A percentile compares a stretch with the other conserved stretches of the same genome.
These are phyloP conservation scores for Cololabis saira DNA, from an alignment of 2,113 vertebrate genomes.

Conservation along the genomic window DNA sequence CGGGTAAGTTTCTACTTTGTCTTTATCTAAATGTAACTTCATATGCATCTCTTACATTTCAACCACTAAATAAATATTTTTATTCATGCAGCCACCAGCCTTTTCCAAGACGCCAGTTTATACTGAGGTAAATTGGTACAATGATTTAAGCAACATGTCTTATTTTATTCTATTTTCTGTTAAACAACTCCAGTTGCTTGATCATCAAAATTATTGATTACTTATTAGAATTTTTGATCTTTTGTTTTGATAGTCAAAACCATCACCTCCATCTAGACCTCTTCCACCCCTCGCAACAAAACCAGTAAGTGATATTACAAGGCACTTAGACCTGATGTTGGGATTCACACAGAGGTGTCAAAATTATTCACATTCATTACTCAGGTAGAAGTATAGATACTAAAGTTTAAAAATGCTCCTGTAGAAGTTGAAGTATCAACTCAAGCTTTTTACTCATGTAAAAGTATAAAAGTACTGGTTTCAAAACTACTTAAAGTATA, in stretches of 20 bases:
- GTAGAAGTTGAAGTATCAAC: too few species aligned
- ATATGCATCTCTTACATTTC: background rate
- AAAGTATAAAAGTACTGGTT: too few species aligned
- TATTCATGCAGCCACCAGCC: conserved; percentile 41
- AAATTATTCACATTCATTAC: too few species aligned
- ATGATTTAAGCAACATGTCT: background rate
- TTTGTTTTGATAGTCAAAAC: conserved; percentile 59
- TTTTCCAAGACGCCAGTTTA: conserved; percentile 49
- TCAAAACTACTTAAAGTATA: too few species aligned
- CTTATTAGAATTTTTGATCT: conserved; percentile 4
- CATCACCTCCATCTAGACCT: conserved; percentile 79
- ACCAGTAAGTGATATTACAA: conserved; percentile 57
- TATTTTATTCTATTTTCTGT: background rate
- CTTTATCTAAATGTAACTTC: background rate
- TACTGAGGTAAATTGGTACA: conserved; percentile 54
- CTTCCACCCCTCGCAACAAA: conserved; percentile 77
- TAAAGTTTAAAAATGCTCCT: too few species aligned
- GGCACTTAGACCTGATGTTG: background rate
- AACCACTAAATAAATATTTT: conserved; percentile 25
- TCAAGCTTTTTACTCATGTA: too few species aligned
- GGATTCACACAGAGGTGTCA: background rate
- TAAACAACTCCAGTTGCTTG: background rate
- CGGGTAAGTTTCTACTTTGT: conserved; percentile 56
- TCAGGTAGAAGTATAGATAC: too few species aligned
- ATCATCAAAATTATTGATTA: background rate